Evolutionary conservation across 2,888 invertebrate genomes (phyloP).

Genomic region (Drosophila rellima): DNA sequence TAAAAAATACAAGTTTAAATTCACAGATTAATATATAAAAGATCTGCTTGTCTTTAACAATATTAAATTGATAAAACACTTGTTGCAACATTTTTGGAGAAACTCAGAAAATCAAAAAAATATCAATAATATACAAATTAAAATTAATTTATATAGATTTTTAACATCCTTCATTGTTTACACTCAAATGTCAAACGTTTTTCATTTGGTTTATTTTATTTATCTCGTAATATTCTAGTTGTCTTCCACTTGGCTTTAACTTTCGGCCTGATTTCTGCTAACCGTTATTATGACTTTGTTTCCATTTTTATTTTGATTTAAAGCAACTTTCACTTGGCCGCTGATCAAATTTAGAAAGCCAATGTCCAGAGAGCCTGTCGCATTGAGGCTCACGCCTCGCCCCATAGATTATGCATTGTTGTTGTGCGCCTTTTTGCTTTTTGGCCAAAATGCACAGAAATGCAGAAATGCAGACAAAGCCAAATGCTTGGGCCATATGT

Average conservation of each 20-base stretch:
- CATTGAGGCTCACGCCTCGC: conserved; percentile 59
- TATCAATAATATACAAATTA: too few relatives aligned
- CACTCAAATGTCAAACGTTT: background rate
- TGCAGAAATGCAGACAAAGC: conserved; percentile 60
- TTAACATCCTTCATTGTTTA: too few relatives aligned
- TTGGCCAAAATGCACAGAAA: conserved; percentile 47
- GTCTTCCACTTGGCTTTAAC: too few relatives aligned
- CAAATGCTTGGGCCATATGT: conserved; percentile 57
- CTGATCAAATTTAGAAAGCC: conserved; percentile 58
- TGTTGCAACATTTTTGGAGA: too few relatives aligned
- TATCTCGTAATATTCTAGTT: background rate
- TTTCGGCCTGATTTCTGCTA: background rate
- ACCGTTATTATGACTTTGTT: conserved; percentile 1
- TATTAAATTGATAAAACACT: background rate
- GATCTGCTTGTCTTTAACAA: background rate
- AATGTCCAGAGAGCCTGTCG: conserved; percentile 21
- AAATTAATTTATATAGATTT: too few relatives aligned
- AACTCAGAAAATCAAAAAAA: too few relatives aligned
- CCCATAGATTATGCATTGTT: conserved; percentile 64
- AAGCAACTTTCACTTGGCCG: conserved; percentile 50
- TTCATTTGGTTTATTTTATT: background rate
- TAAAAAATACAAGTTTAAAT: background rate
- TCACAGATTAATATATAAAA: too few relatives aligned
- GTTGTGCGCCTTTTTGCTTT: conserved; percentile 33
- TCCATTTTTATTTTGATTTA: conserved; percentile 22